phyloP scores from a whole-genome alignment of 1,140 invertebrate genomes.

The silkworm (Bombyx mori) region DNA sequence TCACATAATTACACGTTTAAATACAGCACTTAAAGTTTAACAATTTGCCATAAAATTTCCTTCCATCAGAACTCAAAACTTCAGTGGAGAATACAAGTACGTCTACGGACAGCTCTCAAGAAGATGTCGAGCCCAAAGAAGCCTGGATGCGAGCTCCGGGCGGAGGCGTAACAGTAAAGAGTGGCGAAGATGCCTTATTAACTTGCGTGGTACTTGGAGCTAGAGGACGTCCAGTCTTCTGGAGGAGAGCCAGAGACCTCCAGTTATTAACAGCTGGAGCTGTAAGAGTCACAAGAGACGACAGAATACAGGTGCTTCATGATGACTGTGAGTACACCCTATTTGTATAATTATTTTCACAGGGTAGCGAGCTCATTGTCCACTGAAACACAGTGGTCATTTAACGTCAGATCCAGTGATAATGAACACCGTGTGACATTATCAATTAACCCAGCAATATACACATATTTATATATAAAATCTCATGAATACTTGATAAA shows the following conservation, averaged over 20 bases:
- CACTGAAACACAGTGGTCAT: no score
- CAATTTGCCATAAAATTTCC: not conserved
- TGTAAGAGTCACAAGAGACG: conserved; percentile 79
- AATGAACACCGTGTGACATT: no score
- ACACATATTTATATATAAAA: no score
- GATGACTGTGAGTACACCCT: conserved; percentile 68
- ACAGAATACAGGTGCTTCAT: conserved; percentile 79
- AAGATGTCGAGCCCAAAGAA: conserved; percentile 41
- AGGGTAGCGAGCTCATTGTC: no score
- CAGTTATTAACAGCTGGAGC: conserved; percentile 83
- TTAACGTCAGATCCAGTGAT: no score
- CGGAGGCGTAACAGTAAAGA: conserved; percentile 48
- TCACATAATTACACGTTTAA: no score
- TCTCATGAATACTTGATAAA: not conserved
- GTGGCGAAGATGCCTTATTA: conserved; percentile 81
- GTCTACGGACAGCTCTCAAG: conserved; percentile 33
- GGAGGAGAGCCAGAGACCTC: conserved; percentile 79
- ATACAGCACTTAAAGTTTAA: no score
- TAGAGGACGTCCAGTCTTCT: conserved; percentile 76
- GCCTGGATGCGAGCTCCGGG: conserved; percentile 50
- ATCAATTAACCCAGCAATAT: no score
- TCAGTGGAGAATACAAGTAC: conserved; percentile 35
- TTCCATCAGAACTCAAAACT: conserved; percentile 35
- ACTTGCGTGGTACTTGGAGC: conserved; percentile 82
- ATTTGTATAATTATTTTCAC: no score